Conservation (phyloP, 2,888 invertebrate genomes). For the Meteorus colon region DNA sequence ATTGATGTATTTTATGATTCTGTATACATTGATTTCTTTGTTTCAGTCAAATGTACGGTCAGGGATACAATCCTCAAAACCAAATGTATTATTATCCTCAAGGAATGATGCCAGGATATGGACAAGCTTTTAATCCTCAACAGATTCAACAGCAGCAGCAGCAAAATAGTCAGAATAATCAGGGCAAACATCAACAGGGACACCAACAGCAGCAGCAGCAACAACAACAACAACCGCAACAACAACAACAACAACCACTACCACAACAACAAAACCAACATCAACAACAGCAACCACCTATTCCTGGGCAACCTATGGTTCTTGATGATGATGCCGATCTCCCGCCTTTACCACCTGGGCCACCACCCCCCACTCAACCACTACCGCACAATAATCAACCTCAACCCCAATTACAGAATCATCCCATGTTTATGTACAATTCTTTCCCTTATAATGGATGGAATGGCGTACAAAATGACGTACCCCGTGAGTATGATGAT, state of each 20-base stretch:
- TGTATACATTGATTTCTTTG: slow-evolving; percentile 16
- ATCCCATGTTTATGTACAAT: slow-evolving; percentile 63
- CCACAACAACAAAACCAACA: slow-evolving; percentile 63
- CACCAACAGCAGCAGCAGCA: slow-evolving; percentile 57
- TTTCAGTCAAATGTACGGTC: slow-evolving; percentile 67
- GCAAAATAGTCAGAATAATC: slow-evolving; percentile 41
- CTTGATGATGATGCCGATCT: slow-evolving; percentile 74
- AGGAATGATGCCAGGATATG: slow-evolving; percentile 68
- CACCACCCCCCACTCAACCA: slow-evolving; percentile 73
- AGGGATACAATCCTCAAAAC: slow-evolving; percentile 66
- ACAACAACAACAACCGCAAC: slow-evolving; percentile 60
- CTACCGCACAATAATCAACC: slow-evolving; percentile 66
- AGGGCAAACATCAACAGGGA: slow-evolving; percentile 53
- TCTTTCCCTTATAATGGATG: slow-evolving; percentile 64
- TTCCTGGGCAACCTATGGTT: slow-evolving; percentile 75
- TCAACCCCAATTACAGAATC: slow-evolving; percentile 70
- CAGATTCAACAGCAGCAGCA: slow-evolving; percentile 61
- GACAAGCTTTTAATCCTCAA: slow-evolving; percentile 66
- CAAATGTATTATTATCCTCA: slow-evolving; percentile 70
- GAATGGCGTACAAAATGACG: slow-evolving; percentile 65
- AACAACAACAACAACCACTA: slow-evolving; percentile 59
- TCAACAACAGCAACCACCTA: slow-evolving; percentile 63
- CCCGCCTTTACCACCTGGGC: slow-evolving; percentile 78
- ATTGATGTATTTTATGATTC: not conserved
- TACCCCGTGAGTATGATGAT: slow-evolving; percentile 62